Conservation (phyloP, 1,140 invertebrate species). For the Hylaeus volcanicus region DNA sequence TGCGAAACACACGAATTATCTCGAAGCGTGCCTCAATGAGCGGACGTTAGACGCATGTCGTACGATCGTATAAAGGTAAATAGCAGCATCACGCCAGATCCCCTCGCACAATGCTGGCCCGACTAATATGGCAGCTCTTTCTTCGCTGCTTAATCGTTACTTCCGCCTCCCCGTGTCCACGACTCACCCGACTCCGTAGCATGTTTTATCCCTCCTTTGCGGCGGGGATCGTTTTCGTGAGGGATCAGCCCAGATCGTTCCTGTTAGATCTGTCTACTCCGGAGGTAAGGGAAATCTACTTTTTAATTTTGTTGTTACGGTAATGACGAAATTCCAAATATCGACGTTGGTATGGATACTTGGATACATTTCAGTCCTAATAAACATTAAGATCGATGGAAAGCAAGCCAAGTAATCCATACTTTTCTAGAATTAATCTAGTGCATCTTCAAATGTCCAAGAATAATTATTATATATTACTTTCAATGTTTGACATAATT, state of each 20-base stretch:
- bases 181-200: constrained; percentile 1
- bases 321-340: too few relatives aligned
- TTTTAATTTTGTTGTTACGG: too few relatives aligned
- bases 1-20: constrained; percentile 72
- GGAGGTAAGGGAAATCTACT: too few relatives aligned
- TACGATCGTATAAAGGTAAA: constrained; percentile 68
- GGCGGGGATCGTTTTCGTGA: constrained; percentile 1
- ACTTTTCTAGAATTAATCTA: too few relatives aligned
- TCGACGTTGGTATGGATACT: too few relatives aligned
- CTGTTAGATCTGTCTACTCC: neutral
- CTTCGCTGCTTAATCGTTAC: constrained; percentile 78
- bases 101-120: constrained; percentile 71
- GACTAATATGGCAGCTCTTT: constrained; percentile 78
- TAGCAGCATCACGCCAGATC: constrained; percentile 74
- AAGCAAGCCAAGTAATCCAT: too few relatives aligned
- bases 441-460: neutral
- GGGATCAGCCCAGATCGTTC: neutral
- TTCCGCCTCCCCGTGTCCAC: constrained; percentile 69
- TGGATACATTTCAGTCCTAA: too few relatives aligned
- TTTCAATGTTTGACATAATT: too few relatives aligned
- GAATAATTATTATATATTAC: neutral
- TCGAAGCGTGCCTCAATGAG: constrained; percentile 71
- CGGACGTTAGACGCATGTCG: constrained; percentile 72
- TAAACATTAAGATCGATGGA: too few relatives aligned
- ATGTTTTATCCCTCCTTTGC: neutral